Evolutionary conservation across 2,797 vertebrate genomes (phyloP).

Genomic region (Geotria australis): DNA sequence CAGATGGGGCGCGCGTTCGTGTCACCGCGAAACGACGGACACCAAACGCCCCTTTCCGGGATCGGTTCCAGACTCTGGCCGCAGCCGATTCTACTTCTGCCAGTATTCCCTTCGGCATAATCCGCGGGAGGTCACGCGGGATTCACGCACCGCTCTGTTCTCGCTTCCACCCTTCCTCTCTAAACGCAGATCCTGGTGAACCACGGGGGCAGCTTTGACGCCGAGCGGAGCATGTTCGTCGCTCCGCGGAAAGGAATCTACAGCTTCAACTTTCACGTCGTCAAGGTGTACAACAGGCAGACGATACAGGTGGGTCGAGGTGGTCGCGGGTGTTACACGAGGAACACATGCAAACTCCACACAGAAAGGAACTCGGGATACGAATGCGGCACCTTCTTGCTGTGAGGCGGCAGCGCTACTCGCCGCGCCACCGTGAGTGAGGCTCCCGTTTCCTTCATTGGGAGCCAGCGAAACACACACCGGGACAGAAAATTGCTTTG

Average conservation of each 20-base stretch:
- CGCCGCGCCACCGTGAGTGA: too few species aligned
- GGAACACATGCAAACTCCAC: too few species aligned
- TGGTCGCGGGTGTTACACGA: too few species aligned
- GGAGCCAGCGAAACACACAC: too few species aligned
- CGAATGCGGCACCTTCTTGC: too few species aligned
- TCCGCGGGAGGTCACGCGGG: background rate
- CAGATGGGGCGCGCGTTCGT: background rate
- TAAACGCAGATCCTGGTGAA: slow-evolving; percentile 55
- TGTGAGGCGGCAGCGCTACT: too few species aligned
- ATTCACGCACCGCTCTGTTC: background rate
- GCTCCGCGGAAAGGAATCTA: slow-evolving; percentile 89
- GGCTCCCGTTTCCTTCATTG: too few species aligned
- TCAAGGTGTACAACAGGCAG: slow-evolving; percentile 97
- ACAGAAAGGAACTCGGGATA: too few species aligned
- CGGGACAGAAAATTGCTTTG: too few species aligned
- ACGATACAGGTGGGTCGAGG: slow-evolving; percentile 63
- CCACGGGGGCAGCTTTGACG: slow-evolving; percentile 64
- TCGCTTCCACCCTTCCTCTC: background rate
- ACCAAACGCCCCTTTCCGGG: background rate
- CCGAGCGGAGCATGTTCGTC: slow-evolving; percentile 74
- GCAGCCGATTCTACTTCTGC: background rate
- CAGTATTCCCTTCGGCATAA: background rate
- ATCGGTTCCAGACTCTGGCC: too few species aligned
- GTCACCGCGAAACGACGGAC: background rate
- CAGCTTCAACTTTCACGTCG: slow-evolving; percentile 98